Base-by-base conservation (phyloP, 2,113 vertebrate species). In the Accipiter virgatus region DNA sequence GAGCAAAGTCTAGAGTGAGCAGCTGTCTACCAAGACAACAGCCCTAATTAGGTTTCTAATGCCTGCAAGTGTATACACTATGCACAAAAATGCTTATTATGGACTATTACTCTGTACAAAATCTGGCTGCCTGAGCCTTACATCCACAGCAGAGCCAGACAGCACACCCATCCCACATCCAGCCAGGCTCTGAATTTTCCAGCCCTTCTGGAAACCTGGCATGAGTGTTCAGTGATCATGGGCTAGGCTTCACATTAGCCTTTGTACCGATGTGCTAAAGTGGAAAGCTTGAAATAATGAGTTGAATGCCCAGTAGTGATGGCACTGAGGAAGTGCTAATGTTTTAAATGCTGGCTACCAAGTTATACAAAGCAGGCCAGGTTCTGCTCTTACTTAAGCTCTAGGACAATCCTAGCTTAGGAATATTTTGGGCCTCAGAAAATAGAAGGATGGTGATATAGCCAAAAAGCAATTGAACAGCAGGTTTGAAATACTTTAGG, bases 191-290 rank as follows among this genome's bases (percentile, higher is more conserved):
- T 6, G 8, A 56, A 79, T 79, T 95, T 96, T 95, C 77, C 70
- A 97, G 40, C 31, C 32, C 18, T 84, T 75, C 73, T 91, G 91
- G 86, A 96, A 94, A 91, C 61, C 86, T 55, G 75, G 74, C 62
- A 27, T 3, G 2, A 79, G 38, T 47, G 14, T 82, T 86, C 14
- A 59, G 55, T 47, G 67, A 81, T 70, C 32, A 4, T 18, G 50
- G 59, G 32, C 63, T 71, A 43, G 42, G 86, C 42, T 90, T 90
- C 55, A 67, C 32, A 47, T 77, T 88, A 78, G 34, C 38, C 31
- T 92, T 88, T 71, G 27, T 84, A 75, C 52, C 4, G 7, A 25
- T 19, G 40, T 74, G 56, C 47, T 79, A 13, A 71, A 74, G 16
- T 29, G 82, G 72, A 95, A 92, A 90, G 56, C 83, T 88, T 91